Evolutionary conservation across 2,797 vertebrate genomes (phyloP).

Genomic region (Chromis chromis): DNA sequence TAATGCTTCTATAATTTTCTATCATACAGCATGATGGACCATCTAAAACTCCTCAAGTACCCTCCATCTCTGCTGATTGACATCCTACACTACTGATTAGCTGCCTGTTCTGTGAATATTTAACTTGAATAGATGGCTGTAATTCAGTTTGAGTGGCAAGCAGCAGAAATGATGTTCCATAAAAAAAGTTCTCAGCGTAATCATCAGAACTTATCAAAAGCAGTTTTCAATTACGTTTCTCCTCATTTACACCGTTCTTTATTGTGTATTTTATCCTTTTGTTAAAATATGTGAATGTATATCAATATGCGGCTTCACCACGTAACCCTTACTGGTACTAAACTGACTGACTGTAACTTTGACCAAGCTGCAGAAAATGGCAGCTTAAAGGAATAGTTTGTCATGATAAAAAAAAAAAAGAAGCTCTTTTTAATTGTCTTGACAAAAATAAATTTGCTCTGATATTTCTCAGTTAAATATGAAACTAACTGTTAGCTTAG

Average conservation of each 20-base stretch:
- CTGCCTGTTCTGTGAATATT: slow-evolving; percentile 43
- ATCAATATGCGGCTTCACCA: slow-evolving; percentile 4
- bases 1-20: slow-evolving; percentile 40
- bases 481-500: neutral
- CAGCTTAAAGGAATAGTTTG: slow-evolving; percentile 39
- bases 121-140: slow-evolving; percentile 11
- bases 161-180: slow-evolving; percentile 55
- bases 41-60: slow-evolving; percentile 15
- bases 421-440: neutral
- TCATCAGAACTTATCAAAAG: slow-evolving; percentile 27
- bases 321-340: slow-evolving; percentile 24
- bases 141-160: slow-evolving; percentile 41
- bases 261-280: slow-evolving; percentile 25
- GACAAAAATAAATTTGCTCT: neutral
- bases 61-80: slow-evolving; percentile 66
- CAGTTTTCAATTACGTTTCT: slow-evolving; percentile 27
- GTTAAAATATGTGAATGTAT: neutral
- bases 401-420: slow-evolving; percentile 31
- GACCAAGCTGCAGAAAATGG: slow-evolving; percentile 27
- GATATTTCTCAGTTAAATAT: neutral
- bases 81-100: slow-evolving; percentile 24
- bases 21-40: slow-evolving; percentile 54
- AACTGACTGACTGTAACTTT: slow-evolving; percentile 24
- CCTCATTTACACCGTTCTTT: slow-evolving; percentile 20
- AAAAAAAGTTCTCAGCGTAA: slow-evolving; percentile 11